A percentile compares a stretch with the other conserved stretches of the same genome.
These are phyloP conservation scores for Drosophila pseudoobscura DNA, from an alignment of 1,140 invertebrate genomes.

Conservation along the genomic window DNA sequence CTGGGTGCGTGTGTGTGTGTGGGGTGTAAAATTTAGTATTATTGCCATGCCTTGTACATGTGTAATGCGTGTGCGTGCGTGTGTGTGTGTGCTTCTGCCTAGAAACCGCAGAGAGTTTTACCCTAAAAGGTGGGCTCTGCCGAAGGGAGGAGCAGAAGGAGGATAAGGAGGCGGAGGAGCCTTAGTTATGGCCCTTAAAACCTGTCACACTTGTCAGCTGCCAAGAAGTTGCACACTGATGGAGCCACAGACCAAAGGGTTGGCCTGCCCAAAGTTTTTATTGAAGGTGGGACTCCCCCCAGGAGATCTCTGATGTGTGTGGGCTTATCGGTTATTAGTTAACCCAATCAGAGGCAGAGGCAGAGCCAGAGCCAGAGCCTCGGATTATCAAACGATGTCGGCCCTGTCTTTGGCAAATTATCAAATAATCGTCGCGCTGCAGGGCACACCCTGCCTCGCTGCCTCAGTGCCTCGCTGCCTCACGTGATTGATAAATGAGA, in stretches of 20 bases:
- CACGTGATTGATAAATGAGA: slow-evolving; percentile 70
- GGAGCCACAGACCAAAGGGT: slow-evolving; percentile 7
- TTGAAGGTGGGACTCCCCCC: neutral
- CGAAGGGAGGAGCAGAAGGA: neutral
- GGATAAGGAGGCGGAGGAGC: neutral
- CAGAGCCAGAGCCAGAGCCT: neutral
- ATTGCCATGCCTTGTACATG: slow-evolving; percentile 57
- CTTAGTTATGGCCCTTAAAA: slow-evolving; percentile 70
- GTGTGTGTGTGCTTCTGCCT: slow-evolving; percentile 10
- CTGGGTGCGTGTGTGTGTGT: neutral
- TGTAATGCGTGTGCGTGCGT: slow-evolving; percentile 50
- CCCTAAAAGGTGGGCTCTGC: slow-evolving; percentile 31
- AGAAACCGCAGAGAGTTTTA: slow-evolving; percentile 53
- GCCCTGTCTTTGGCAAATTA: slow-evolving; percentile 43
- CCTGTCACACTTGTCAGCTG: slow-evolving; percentile 73
- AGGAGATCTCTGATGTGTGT: too few species aligned
- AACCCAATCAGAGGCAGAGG: slow-evolving; percentile 21
- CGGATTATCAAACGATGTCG: slow-evolving; percentile 12
- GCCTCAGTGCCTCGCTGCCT: too few species aligned
- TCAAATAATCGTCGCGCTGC: slow-evolving; percentile 28
- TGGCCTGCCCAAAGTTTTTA: slow-evolving; percentile 7
- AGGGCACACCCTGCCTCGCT: neutral
- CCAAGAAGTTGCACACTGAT: slow-evolving; percentile 46
- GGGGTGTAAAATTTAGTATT: slow-evolving; percentile 67
- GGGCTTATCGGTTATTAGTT: slow-evolving; percentile 20